phyloP scores from a whole-genome alignment of 2,113 vertebrate species.

The Argyrosomus japonicus region DNA sequence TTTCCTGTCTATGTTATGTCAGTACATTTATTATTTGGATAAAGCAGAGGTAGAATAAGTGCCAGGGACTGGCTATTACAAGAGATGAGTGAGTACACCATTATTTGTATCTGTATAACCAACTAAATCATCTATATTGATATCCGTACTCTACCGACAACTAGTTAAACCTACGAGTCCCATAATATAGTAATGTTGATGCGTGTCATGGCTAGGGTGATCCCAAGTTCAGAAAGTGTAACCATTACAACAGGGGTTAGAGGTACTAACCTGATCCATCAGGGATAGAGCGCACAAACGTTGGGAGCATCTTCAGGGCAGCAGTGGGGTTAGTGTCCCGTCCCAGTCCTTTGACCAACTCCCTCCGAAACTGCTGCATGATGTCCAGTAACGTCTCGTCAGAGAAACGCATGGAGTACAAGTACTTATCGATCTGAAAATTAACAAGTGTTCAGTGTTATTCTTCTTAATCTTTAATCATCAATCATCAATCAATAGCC shows the following conservation, averaged over 20 bases:
- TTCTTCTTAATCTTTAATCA: not conserved
- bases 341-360: slow-evolving; percentile 92
- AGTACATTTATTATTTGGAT: not conserved
- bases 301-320: slow-evolving; percentile 95
- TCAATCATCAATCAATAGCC: not conserved
- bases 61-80: too few relatives aligned
- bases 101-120: too few relatives aligned
- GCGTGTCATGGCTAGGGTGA: too few relatives aligned
- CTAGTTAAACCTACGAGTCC: too few relatives aligned
- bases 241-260: not conserved
- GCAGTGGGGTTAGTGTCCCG: slow-evolving; percentile 92
- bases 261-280: slow-evolving; percentile 92
- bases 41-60: not conserved
- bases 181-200: too few relatives aligned
- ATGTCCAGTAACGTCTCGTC: slow-evolving; percentile 94
- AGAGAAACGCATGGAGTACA: slow-evolving; percentile 96
- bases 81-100: too few relatives aligned
- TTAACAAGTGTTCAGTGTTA: not conserved
- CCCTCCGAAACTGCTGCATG: slow-evolving; percentile 89
- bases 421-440: slow-evolving; percentile 96
- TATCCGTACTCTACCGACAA: too few relatives aligned
- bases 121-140: too few relatives aligned
- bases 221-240: not conserved
- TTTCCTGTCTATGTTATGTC: not conserved
- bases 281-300: slow-evolving; percentile 96